Evolutionary conservation across 2,797 vertebrate genomes (phyloP), one percentile per base, ranked within the genome.

Genomic region (Periophthalmus magnuspinnatus): DNA sequence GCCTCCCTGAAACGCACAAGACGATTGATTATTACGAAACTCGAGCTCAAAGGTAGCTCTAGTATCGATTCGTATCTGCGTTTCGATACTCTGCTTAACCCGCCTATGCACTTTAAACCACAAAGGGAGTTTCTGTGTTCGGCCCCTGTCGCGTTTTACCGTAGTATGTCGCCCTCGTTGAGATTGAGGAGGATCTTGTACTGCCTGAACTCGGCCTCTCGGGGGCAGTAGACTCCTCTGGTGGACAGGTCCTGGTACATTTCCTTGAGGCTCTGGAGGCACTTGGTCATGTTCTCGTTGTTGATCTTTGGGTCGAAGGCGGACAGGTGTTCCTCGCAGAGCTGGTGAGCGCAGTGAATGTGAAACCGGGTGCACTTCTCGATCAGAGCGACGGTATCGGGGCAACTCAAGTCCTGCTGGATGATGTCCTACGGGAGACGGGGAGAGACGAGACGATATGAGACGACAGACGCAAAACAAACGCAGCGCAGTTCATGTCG

Each of bases 241-340:
- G 80, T 94, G 9, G 93, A 92, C 79, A 99, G 86, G 85, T 99
- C 98, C 86, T 97, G 94, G 85, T 99, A 99, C 98, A 99, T 98
- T 78, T 99, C 98, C 83, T 99, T 99, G 68, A 99, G 92, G 56
- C 97, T 99, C 90, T 99, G 98, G 64, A 99, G 89, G 71, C 98
- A 99, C 85, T 99, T 99, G 2, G 97, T 99, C 96, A 98, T 94
- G 85, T 99, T 99, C 92, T 99, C 98, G 1, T 97, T 97, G 93
- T 99, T 99, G 89, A 99, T 99, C 83, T 98, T 99, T 78, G 96
- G 88, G 1, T 99, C 98, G 0, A 98, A 99, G 16, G 96, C 91
- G 4, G 94, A 96, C 93, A 97, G 93, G 10, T 91, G 95, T 86
- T 98, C 96, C 84, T 99, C 95, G 1, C 98, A 99, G 77, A 99